These are phyloP conservation scores for Hyaena hyaena DNA, from an alignment of 2,113 vertebrate genomes.

Conservation along the genomic window DNA sequence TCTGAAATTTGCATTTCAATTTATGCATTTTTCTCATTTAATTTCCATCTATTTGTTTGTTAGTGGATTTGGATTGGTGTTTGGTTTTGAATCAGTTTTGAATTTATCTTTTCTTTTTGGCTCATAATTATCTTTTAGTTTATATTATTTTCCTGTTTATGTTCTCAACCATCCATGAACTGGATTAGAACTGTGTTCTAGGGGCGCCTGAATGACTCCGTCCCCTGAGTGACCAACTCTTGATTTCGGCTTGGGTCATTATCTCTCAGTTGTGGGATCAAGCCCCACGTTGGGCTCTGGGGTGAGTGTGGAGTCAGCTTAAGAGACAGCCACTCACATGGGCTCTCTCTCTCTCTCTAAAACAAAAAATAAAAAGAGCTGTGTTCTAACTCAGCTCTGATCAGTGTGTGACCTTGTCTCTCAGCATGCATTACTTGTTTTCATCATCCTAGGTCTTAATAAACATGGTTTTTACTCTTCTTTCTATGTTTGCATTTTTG, in stretches of 20 bases:
- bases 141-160: background rate
- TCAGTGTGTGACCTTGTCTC: background rate
- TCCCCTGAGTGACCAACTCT: too few species aligned
- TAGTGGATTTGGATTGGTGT: background rate
- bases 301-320: too few species aligned
- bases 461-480: background rate
- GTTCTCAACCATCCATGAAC: background rate
- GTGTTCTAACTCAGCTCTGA: background rate
- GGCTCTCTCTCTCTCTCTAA: too few species aligned
- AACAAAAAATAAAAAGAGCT: background rate
- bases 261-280: too few species aligned
- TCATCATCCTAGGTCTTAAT: background rate
- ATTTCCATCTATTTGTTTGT: conserved; percentile 5
- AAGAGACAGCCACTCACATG: too few species aligned
- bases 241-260: too few species aligned
- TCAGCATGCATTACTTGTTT: background rate
- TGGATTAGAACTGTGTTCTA: background rate
- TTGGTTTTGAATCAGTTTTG: conserved; percentile 30
- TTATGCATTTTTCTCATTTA: background rate
- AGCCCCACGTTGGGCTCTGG: too few species aligned
- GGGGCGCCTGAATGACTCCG: too few species aligned
- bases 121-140: conserved; percentile 28
- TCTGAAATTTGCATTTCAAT: background rate
- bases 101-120: background rate
- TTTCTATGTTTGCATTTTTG: conserved; percentile 40